These are phyloP conservation scores for Vanessa tameamea DNA, from an alignment of 1,140 invertebrate species.

Conservation along the genomic window DNA sequence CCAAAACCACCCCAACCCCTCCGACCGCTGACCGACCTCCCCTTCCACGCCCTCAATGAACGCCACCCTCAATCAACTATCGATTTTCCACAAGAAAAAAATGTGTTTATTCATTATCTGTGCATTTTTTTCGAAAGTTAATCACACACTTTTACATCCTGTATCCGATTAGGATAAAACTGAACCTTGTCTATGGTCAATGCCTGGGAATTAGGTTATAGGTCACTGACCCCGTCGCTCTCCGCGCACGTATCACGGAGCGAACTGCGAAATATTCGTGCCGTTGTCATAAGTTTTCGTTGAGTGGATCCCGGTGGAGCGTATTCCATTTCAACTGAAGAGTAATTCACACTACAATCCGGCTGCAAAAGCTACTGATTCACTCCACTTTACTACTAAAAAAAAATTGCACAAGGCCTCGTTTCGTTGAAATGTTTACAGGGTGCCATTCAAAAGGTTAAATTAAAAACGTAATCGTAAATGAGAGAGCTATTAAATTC, in stretches of 20 bases:
- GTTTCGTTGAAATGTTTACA: background rate
- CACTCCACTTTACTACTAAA: constrained; percentile 10
- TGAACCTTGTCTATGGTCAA: constrained; percentile 24
- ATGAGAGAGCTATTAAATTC: constrained; percentile 11
- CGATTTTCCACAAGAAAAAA: constrained; percentile 68
- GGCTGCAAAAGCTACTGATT: constrained; percentile 41
- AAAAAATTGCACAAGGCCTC: constrained; percentile 5
- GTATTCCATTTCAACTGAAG: constrained; percentile 39
- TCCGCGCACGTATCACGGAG: constrained; percentile 22
- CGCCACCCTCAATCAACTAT: constrained; percentile 72
- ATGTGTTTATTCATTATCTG: constrained; percentile 50
- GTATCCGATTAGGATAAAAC: constrained; percentile 2
- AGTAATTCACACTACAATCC: constrained; percentile 38
- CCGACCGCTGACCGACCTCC: constrained; percentile 38
- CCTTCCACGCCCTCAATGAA: constrained; percentile 62
- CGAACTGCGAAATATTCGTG: constrained; percentile 32
- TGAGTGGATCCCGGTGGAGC: constrained; percentile 35
- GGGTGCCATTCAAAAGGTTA: constrained; percentile 2
- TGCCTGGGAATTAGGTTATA: constrained; percentile 39
- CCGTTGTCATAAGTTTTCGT: constrained; percentile 33
- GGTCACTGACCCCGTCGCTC: constrained; percentile 36
- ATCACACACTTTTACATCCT: constrained; percentile 6
- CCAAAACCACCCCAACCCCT: constrained; percentile 40
- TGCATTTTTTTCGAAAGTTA: constrained; percentile 8
- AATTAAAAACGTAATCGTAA: constrained; percentile 10